A percentile compares a stretch with the other conserved stretches of the same genome.
Conservation (phyloP, 2,113 vertebrate genomes). For the Triplophysa siluroides region DNA sequence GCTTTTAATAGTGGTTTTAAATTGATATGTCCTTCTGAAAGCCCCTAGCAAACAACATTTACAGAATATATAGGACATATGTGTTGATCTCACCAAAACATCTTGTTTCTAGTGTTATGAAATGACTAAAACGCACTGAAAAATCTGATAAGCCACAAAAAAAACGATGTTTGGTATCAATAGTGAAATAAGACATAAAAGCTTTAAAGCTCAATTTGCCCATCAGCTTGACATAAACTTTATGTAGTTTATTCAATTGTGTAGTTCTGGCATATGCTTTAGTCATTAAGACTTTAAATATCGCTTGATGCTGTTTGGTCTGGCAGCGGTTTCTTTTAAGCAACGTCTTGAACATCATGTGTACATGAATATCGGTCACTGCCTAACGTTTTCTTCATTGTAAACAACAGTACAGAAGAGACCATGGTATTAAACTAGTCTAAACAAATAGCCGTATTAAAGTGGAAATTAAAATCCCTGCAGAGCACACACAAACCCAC, state of each 20-base stretch:
- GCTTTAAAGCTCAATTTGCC: background rate
- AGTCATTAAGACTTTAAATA: background rate
- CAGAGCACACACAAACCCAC: slow-evolving; percentile 22
- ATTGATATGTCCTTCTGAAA: background rate
- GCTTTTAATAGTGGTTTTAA: background rate
- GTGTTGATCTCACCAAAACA: background rate
- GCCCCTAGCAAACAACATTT: too few species aligned
- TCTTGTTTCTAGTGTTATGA: background rate
- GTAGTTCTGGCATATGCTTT: background rate
- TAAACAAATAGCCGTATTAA: slow-evolving; percentile 31
- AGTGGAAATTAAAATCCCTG: slow-evolving; percentile 12
- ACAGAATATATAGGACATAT: too few species aligned
- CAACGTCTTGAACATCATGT: background rate
- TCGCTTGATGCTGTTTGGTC: background rate
- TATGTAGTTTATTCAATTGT: slow-evolving; percentile 3
- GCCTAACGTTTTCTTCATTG: background rate
- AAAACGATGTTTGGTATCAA: background rate
- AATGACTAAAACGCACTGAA: background rate
- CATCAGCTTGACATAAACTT: background rate
- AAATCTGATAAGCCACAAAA: background rate
- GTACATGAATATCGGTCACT: background rate
- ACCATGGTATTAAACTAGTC: slow-evolving; percentile 1
- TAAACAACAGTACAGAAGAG: background rate
- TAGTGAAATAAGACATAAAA: background rate
- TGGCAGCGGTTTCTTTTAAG: background rate